Evolutionary conservation across 2,113 vertebrate species (phyloP).

Genomic region (Xiphias gladius): DNA sequence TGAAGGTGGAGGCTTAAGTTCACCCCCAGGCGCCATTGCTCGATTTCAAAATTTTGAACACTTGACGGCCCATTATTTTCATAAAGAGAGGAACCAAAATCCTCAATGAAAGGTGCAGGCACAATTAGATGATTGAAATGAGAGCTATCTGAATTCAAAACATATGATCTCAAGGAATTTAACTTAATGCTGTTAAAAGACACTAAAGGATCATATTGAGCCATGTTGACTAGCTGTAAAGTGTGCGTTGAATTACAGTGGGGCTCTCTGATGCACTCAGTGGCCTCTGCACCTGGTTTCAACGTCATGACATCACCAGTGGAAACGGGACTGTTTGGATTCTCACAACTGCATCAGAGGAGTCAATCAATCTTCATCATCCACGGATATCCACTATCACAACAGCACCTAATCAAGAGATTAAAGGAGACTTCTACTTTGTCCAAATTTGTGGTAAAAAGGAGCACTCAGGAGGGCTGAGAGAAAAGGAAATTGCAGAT

Average conservation of each 20-base stretch:
- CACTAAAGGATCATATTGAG: slow-evolving; percentile 65
- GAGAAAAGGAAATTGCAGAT: slow-evolving; percentile 65
- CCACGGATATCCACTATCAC: slow-evolving; percentile 76
- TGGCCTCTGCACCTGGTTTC: slow-evolving; percentile 77
- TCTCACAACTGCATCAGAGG: slow-evolving; percentile 61
- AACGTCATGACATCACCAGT: slow-evolving; percentile 74
- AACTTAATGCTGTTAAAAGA: slow-evolving; percentile 73
- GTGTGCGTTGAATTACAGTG: slow-evolving; percentile 75
- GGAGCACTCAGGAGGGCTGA: slow-evolving; percentile 11
- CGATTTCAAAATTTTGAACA: slow-evolving; percentile 68
- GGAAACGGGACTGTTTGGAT: slow-evolving; percentile 74
- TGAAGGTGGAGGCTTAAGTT: slow-evolving; percentile 68
- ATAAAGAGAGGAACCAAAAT: slow-evolving; percentile 73
- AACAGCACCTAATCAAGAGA: slow-evolving; percentile 77
- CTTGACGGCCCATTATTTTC: slow-evolving; percentile 78
- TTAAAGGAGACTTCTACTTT: slow-evolving; percentile 74
- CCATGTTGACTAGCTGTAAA: slow-evolving; percentile 72
- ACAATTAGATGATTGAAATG: slow-evolving; percentile 80
- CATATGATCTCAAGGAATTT: slow-evolving; percentile 77
- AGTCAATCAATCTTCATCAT: slow-evolving; percentile 79
- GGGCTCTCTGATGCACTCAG: slow-evolving; percentile 69
- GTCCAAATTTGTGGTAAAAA: slow-evolving; percentile 60
- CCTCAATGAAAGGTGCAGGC: slow-evolving; percentile 71
- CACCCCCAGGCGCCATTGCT: slow-evolving; percentile 58
- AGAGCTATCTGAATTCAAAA: slow-evolving; percentile 79